Conservation (phyloP, 2,797 vertebrate genomes). For the Melanotaenia pygmaea region DNA sequence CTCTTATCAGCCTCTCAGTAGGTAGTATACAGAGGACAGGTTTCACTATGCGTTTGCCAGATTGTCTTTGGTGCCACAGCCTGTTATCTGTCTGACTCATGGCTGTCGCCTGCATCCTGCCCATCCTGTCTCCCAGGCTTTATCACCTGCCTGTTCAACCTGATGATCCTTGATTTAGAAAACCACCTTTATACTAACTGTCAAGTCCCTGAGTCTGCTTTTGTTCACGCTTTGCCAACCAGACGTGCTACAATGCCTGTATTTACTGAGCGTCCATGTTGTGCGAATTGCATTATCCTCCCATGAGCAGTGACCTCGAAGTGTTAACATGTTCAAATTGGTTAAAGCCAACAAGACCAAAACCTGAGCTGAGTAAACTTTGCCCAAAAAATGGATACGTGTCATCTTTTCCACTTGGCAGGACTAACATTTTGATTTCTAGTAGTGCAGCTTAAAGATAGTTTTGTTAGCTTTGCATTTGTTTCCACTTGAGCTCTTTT, state of each 20-base stretch:
- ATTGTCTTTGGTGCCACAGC: constrained; percentile 28
- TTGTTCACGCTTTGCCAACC: constrained; percentile 12
- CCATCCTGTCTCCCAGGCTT: constrained; percentile 14
- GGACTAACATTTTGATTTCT: background rate
- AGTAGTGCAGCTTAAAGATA: background rate
- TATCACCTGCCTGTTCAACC: constrained; percentile 19
- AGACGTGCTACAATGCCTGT: background rate
- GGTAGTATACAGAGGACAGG: constrained; percentile 23
- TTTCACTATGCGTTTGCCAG: constrained; percentile 41
- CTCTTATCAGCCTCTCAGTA: constrained; percentile 25
- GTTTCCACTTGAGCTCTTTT: background rate
- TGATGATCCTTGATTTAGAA: constrained; percentile 25
- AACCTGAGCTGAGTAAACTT: background rate
- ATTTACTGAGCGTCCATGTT: background rate
- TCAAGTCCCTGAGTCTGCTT: constrained; percentile 5
- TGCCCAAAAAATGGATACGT: background rate
- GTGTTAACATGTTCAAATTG: background rate
- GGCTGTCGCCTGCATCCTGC: constrained; percentile 26
- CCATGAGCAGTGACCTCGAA: background rate
- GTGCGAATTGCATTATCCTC: constrained; percentile 1
- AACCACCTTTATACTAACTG: constrained; percentile 15
- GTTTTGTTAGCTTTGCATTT: background rate
- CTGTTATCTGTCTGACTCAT: constrained; percentile 44
- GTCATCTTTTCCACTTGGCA: background rate
- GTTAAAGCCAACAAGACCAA: background rate